These are phyloP conservation scores for Brachionus sp. DNA, from an alignment of 1,140 invertebrate species.

Conservation along the genomic window DNA sequence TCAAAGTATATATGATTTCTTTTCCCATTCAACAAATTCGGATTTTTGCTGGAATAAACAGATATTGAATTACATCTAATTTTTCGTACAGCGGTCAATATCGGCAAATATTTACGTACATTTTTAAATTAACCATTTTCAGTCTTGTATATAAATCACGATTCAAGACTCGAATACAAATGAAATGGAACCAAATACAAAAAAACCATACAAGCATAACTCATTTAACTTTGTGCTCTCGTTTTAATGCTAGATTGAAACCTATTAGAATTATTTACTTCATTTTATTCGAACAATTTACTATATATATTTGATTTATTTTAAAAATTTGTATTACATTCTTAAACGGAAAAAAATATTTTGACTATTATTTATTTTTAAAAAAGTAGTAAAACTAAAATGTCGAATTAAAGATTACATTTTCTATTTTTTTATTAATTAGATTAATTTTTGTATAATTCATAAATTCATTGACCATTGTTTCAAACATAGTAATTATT, in stretches of 20 bases:
- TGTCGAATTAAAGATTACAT: no score
- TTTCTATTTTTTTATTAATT: no score
- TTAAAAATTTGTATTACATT: no score
- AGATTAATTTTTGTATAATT: no score
- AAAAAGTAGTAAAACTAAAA: no score
- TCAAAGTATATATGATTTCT: neutral
- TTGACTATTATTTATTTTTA: no score
- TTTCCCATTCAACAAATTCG: neutral
- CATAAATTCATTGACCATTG: no score
- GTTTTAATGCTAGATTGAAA: constrained; percentile 24
- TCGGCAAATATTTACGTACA: constrained; percentile 21
- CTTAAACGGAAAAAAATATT: no score
- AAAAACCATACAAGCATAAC: neutral
- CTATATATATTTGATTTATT: neutral
- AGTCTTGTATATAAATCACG: constrained; percentile 2
- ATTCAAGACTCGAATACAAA: neutral
- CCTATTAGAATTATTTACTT: neutral
- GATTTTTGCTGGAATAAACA: neutral
- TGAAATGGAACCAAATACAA: constrained; percentile 3
- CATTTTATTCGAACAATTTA: neutral
- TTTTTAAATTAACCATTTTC: constrained; percentile 26
- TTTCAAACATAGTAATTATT: no score
- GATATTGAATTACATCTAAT: neutral
- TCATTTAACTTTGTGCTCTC: constrained; percentile 33
- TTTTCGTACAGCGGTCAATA: neutral